Evolutionary conservation across 2,888 invertebrate species (phyloP).

Genomic region (Nezara viridula): DNA sequence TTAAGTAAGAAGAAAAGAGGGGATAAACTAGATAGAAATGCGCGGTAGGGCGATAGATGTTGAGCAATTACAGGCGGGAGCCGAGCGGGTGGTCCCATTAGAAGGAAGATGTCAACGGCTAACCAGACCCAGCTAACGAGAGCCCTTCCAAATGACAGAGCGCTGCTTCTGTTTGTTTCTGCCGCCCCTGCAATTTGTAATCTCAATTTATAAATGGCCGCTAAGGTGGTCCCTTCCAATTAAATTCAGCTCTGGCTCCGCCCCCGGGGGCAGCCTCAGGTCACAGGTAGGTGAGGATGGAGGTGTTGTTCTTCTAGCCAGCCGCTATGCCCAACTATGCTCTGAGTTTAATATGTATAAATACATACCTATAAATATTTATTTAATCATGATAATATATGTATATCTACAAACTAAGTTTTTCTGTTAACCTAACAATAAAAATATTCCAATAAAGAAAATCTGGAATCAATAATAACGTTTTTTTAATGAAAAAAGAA

Average conservation of each 20-base stretch:
- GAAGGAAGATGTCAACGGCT: conserved; percentile 43
- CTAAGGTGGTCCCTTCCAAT: conserved; percentile 47
- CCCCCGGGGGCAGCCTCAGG: not conserved
- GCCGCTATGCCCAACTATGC: too few species aligned
- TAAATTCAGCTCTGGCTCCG: conserved; percentile 18
- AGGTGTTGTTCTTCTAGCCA: not conserved
- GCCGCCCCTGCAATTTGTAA: conserved; percentile 62
- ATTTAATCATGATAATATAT: too few species aligned
- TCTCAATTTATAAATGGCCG: conserved; percentile 63
- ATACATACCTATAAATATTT: too few species aligned
- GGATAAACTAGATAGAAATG: not conserved
- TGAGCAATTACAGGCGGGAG: not conserved
- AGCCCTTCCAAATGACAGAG: conserved; percentile 49
- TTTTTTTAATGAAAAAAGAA: too few species aligned
- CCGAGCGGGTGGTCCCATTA: conserved; percentile 34
- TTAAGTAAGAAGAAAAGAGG: not conserved
- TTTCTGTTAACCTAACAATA: too few species aligned
- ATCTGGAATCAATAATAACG: too few species aligned
- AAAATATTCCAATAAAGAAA: too few species aligned
- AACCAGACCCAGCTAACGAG: conserved; percentile 22
- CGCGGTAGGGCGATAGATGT: not conserved
- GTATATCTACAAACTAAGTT: too few species aligned
- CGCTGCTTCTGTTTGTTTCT: conserved; percentile 58
- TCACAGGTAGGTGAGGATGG: conserved; percentile 7
- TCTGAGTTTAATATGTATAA: not conserved